Percentiles rank a stretch among this genome's conserved stretches.
Evolutionary conservation across 2,797 vertebrate species (phyloP).

Genomic region (Sebastes elongatus): DNA sequence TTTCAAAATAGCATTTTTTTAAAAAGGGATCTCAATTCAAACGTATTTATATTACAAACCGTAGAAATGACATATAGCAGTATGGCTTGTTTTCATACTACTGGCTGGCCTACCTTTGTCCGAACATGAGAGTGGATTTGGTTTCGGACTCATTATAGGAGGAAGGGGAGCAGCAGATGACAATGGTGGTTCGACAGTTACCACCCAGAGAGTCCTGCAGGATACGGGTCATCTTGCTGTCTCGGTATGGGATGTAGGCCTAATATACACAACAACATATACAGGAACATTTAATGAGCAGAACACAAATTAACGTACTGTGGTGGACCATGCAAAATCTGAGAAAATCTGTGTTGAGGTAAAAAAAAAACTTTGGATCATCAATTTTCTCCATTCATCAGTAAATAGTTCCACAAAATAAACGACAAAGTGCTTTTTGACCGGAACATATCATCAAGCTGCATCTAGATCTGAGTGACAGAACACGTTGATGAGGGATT

Average conservation of each 20-base stretch:
- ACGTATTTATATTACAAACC: not conserved
- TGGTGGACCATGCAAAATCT: not conserved
- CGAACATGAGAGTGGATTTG: constrained; percentile 96
- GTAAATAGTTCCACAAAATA: too few species aligned
- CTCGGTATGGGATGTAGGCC: constrained; percentile 96
- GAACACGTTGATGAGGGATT: not conserved
- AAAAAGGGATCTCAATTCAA: not conserved
- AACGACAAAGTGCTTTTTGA: too few species aligned
- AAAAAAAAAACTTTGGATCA: too few species aligned
- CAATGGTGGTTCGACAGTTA: constrained; percentile 97
- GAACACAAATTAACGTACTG: not conserved
- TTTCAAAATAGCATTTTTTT: not conserved
- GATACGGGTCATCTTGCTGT: constrained; percentile 99
- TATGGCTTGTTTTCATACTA: not conserved
- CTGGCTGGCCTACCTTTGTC: constrained; percentile 87
- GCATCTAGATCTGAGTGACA: not conserved
- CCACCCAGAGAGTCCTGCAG: constrained; percentile 97
- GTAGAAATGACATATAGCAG: not conserved
- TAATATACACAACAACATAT: constrained; percentile 47
- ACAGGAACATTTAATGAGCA: not conserved
- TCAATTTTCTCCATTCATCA: too few species aligned
- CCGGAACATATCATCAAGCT: not conserved
- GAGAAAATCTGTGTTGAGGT: not conserved
- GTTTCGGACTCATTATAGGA: constrained; percentile 95
- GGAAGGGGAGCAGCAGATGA: constrained; percentile 97